Evolutionary conservation across 2,113 vertebrate genomes (phyloP), one percentile per base, ranked within the genome.

Genomic region (Nanorana parkeri): DNA sequence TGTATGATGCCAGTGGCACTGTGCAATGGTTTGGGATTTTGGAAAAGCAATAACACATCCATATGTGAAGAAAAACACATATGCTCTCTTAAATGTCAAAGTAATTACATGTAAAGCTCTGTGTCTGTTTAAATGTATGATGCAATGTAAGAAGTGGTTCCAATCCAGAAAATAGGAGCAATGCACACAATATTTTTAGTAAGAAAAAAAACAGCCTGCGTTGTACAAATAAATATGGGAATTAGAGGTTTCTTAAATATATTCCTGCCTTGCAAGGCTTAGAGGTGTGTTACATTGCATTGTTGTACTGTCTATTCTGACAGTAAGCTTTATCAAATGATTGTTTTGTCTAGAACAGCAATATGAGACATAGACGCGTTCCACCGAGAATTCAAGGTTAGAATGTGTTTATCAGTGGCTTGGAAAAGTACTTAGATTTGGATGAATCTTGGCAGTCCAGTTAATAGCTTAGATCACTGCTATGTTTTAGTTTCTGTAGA

Each of bases 301-400:
- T 65, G 65, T 77, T 66, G n/a, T n/a, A 52, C 11, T 67, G 64
- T 63, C 47, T 17, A 47, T 78, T 24, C 32, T 67, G 24, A 67
- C 76, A 55, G 47, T 55, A 56, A 78, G 76, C 76, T 28, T 67
- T 78, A 64, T 78, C 63, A 66, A 47, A 78, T 54, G 26, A 54
- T 66, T 78, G 76, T 78, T 78, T 78, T 78, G 76, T 78, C 76
- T 78, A 56, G 51, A 26, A n/a, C 47, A 20, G 47, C 36, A 17
- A 26, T 55, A 67, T 26, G 29, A 78, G 76, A 78, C 76, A 78
- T 56, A 67, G 17, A 28, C 24, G n/a, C 11, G 63, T n/a, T 78
- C 76, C 76, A 56, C 15, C 4, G 76, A 78, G 76, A 67, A 66
- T 78, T 78, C 63, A 78, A 78, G 29, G 60, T 67, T 78, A 78